Evolutionary conservation across 1,140 invertebrate genomes (phyloP), one percentile per base, ranked within the genome.

Genomic region (Pogonus chalceus): DNA sequence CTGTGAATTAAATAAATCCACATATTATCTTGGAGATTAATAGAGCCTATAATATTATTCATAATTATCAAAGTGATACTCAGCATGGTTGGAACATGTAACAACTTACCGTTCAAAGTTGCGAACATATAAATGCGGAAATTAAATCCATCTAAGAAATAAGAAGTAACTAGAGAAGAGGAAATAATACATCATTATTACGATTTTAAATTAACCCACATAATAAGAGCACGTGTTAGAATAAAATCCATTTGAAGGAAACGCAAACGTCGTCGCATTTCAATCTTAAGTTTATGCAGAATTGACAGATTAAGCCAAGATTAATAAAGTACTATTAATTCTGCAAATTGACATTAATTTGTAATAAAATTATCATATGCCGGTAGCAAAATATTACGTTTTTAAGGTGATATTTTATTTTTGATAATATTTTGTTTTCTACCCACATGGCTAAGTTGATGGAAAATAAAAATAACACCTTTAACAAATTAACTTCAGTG

Each of bases 111-210:
- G n/a, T 7, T 31, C 4, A 31, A 31, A 31, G 26, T 31, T 4
- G 26, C 14, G 26, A 31, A 7, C 14, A 14, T 4, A 7, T 31
- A 14, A 31, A 31, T 14, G 14, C 26, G 26, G 26, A 31, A 31
- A 31, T 31, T 31, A 31, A 31, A n/a, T n/a, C n/a, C n/a, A n/a
- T n/a, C n/a, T n/a, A n/a, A 43, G 37, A 10, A 18, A 9, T 10
- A 43, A 43, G 9, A 43, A 43, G 3, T 10, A 43, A 43, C 7
- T 18, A 12, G 4, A 10, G 18, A 12, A 16, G 18, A 43, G 37
- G 37, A 43, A 43, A 43, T 43, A 43, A 43, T 43, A 4, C 18
- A 43, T 43, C 37, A 43, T 43, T 43, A 43, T 43, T 43, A 43
- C 18, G 3, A 43, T 18, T 43, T 43, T 18, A 43, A 43, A 43